phyloP scores from a whole-genome alignment of 2,797 vertebrate species.

The Rhabdophis nuchalis region DNA sequence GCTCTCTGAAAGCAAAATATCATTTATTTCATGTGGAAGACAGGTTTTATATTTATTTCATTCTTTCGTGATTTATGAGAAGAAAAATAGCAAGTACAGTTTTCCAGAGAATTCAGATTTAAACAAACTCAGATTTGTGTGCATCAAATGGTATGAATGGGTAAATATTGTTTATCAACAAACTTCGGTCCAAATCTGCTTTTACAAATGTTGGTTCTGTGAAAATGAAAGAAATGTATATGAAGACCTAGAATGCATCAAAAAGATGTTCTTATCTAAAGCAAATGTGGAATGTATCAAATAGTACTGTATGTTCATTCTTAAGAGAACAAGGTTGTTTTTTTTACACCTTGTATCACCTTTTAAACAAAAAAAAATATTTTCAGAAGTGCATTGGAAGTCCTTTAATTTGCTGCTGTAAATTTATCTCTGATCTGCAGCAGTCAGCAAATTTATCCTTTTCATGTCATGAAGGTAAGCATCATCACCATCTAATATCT shows the following conservation, averaged over 20 bases:
- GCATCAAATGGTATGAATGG: neutral
- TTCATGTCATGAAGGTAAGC: neutral
- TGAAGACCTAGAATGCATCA: neutral
- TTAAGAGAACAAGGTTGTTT: neutral
- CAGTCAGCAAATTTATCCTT: neutral
- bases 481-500: neutral
- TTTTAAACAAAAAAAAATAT: slow-evolving; percentile 2
- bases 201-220: slow-evolving; percentile 28
- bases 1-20: neutral
- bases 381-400: neutral
- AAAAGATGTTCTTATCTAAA: neutral
- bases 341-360: neutral
- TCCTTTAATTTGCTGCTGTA: neutral
- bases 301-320: neutral
- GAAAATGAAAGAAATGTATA: slow-evolving; percentile 12
- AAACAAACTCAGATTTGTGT: neutral
- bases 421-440: neutral
- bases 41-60: slow-evolving; percentile 7
- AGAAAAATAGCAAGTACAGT: slow-evolving; percentile 3
- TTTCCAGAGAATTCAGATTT: neutral
- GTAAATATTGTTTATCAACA: slow-evolving; percentile 17
- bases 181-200: slow-evolving; percentile 10
- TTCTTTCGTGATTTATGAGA: neutral
- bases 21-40: neutral
- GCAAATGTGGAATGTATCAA: neutral